These are phyloP conservation scores for Aurelia aurita complex sp. Pacific DNA, from an alignment of 30 jellyfish, hydroid and myxozoan genomes.

Conservation along the genomic window DNA sequence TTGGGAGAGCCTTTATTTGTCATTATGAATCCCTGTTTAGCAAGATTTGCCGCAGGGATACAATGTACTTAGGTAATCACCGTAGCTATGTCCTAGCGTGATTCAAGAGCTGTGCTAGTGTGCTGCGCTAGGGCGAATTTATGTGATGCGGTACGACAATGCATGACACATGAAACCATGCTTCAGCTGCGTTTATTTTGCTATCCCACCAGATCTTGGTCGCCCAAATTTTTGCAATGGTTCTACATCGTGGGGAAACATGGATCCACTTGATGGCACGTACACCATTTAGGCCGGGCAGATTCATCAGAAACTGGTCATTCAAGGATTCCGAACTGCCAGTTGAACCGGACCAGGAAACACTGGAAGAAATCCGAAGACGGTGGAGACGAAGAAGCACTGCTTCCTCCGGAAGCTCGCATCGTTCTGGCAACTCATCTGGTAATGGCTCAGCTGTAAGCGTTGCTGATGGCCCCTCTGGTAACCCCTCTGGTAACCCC, in stretches of 20 bases:
- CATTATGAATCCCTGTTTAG: no score
- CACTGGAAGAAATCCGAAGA: slow-evolving; percentile 66
- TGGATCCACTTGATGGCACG: slow-evolving; percentile 86
- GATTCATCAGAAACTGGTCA: slow-evolving; percentile 89
- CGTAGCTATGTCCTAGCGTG: no score
- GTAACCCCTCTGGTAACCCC: no score
- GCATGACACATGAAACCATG: not conserved
- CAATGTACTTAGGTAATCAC: no score
- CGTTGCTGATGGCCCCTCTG: no score
- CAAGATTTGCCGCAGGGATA: no score
- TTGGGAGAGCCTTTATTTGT: no score
- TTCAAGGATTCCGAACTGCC: slow-evolving; percentile 91
- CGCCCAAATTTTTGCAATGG: slow-evolving; percentile 69
- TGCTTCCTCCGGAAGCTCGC: not conserved
- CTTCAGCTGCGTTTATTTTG: not conserved
- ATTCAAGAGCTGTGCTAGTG: not conserved
- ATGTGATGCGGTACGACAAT: not conserved
- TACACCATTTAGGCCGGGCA: slow-evolving; percentile 94
- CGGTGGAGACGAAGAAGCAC: slow-evolving; percentile 32
- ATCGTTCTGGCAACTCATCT: no score
- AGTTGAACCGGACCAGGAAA: slow-evolving; percentile 82
- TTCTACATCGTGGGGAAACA: slow-evolving; percentile 75
- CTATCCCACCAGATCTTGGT: slow-evolving; percentile 33
- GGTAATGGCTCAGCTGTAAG: no score
- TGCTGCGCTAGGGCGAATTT: not conserved